Evolutionary conservation across 2,888 invertebrate genomes (phyloP).

Genomic region (Amphimallon solstitiale): DNA sequence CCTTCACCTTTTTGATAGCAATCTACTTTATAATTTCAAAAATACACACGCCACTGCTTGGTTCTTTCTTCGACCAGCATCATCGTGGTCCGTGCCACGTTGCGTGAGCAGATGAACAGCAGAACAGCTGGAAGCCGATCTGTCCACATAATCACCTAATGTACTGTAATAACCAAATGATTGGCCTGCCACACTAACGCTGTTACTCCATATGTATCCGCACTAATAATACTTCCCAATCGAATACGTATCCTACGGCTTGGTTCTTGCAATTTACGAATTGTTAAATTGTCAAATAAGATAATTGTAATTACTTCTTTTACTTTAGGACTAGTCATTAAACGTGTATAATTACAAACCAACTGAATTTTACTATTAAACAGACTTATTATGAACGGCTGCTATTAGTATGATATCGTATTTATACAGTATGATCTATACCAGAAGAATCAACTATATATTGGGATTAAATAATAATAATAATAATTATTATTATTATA

Average conservation of each 20-base stretch:
- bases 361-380: slow-evolving; percentile 17
- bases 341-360: neutral
- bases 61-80: slow-evolving; percentile 19
- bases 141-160: slow-evolving; percentile 46
- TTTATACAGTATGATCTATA: too few species aligned
- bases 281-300: slow-evolving; percentile 18
- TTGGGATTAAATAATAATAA: too few species aligned
- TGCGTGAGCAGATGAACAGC: slow-evolving; percentile 51
- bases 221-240: neutral
- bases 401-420: neutral
- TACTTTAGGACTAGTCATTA: slow-evolving; percentile 15
- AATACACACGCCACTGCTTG: neutral
- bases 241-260: slow-evolving; percentile 1
- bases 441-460: too few species aligned
- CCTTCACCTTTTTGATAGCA: too few species aligned
- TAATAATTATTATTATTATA: too few species aligned
- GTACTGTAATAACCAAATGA: slow-evolving; percentile 42
- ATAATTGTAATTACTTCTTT: slow-evolving; percentile 30
- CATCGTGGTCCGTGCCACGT: slow-evolving; percentile 32
- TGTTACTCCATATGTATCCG: slow-evolving; percentile 22
- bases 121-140: slow-evolving; percentile 49
- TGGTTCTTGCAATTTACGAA: slow-evolving; percentile 15
- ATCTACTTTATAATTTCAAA: too few species aligned
- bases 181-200: slow-evolving; percentile 23
- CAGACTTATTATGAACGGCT: slow-evolving; percentile 11